These are phyloP conservation scores for Hydraecia micacea DNA, from an alignment of 2,888 invertebrate genomes.

Conservation along the genomic window DNA sequence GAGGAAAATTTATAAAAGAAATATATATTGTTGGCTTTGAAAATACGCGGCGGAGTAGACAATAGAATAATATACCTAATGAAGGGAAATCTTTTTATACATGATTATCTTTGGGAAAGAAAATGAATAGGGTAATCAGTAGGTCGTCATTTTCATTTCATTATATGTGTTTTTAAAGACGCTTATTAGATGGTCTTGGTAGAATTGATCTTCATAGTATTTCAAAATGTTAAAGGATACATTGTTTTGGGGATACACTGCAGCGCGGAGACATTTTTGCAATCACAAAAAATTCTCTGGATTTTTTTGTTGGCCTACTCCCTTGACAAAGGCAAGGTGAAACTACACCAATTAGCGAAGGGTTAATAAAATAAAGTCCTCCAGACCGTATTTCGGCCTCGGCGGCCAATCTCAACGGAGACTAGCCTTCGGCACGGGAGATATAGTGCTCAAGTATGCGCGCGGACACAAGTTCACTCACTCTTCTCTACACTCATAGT, in stretches of 20 bases:
- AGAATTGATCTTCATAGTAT: background rate
- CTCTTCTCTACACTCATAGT: too few relatives aligned
- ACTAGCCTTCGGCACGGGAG: too few relatives aligned
- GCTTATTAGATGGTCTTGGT: too few relatives aligned
- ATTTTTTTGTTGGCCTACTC: background rate
- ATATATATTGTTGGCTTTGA: constrained; percentile 39
- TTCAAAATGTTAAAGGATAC: background rate
- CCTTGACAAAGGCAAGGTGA: background rate
- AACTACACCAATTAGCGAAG: constrained; percentile 19
- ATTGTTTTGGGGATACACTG: too few relatives aligned
- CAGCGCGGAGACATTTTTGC: background rate
- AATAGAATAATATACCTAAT: constrained; percentile 31
- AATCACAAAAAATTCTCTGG: background rate
- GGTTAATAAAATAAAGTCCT: too few relatives aligned
- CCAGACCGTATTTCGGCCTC: too few relatives aligned
- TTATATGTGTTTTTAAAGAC: background rate
- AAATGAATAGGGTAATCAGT: background rate
- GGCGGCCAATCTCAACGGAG: too few relatives aligned
- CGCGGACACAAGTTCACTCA: too few relatives aligned
- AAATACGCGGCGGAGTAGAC: constrained; percentile 34
- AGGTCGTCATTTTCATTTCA: background rate
- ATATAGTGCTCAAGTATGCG: too few relatives aligned
- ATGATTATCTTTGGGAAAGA: background rate
- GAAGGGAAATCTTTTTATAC: constrained; percentile 1
- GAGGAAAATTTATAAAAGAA: constrained; percentile 41